Conservation (phyloP, 2,888 invertebrate species). For the Cantharis lateralis region DNA sequence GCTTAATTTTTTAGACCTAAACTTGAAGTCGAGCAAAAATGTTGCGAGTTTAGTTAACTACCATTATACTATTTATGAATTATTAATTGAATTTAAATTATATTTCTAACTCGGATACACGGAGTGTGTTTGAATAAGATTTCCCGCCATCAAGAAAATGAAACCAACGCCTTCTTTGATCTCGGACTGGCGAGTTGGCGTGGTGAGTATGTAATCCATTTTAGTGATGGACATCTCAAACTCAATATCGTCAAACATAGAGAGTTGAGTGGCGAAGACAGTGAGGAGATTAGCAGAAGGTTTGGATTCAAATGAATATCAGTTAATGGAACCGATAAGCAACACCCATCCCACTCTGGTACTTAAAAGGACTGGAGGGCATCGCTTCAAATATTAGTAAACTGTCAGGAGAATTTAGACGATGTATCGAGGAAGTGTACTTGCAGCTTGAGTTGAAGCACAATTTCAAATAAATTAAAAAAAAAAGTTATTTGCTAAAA, state of each 20-base stretch:
- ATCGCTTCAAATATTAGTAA: conserved; percentile 71
- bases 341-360: conserved; percentile 55
- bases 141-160: too few species aligned
- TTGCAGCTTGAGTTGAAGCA: conserved; percentile 71
- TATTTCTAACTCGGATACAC: background rate
- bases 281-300: conserved; percentile 69
- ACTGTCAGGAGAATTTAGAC: conserved; percentile 70
- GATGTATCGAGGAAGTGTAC: conserved; percentile 72
- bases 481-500: too few species aligned
- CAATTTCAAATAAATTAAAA: too few species aligned
- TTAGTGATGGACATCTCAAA: too few species aligned
- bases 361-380: conserved; percentile 70
- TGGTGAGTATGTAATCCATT: too few species aligned
- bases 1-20: background rate
- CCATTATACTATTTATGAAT: background rate
- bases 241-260: conserved; percentile 42
- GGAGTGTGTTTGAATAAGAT: background rate
- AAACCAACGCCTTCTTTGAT: too few species aligned
- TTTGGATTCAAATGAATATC: conserved; percentile 66
- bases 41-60: background rate
- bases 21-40: background rate
- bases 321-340: conserved; percentile 58
- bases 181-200: too few species aligned
- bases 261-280: conserved; percentile 63
- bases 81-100: background rate